A percentile compares a stretch with the other conserved stretches of the same genome.
phyloP scores from a whole-genome alignment of 2,797 vertebrate species.

The Chloroceryle amazona region DNA sequence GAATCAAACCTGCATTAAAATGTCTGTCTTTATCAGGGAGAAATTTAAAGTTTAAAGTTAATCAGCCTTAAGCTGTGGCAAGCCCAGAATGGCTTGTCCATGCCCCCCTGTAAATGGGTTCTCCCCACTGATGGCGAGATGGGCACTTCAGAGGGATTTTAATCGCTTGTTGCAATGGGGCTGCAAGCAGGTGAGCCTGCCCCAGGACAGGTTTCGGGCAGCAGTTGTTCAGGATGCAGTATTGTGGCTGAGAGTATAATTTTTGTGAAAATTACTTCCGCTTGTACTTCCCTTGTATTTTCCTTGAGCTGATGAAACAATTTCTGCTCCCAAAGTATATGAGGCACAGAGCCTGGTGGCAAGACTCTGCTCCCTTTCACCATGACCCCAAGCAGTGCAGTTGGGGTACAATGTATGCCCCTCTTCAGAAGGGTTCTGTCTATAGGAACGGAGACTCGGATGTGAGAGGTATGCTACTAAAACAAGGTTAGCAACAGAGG shows the following conservation, averaged over 20 bases:
- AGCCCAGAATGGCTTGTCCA: not conserved
- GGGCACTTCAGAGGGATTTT: not conserved
- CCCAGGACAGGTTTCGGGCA: not conserved
- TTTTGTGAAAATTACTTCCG: not conserved
- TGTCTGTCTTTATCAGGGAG: not conserved
- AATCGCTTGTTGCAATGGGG: not conserved
- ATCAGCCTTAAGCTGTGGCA: not conserved
- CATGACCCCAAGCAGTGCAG: not conserved
- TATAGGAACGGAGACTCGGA: not conserved
- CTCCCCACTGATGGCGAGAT: not conserved
- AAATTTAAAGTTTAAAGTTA: not conserved
- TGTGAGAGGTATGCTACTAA: not conserved
- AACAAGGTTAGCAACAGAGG: not conserved
- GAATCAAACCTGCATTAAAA: not conserved
- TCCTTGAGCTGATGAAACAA: not conserved
- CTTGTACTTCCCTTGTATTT: not conserved
- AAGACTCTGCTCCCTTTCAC: not conserved
- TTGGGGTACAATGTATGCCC: rapidly evolving
- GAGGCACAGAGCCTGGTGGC: not conserved
- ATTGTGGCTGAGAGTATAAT: rapidly evolving
- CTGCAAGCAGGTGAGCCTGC: not conserved
- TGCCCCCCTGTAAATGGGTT: not conserved
- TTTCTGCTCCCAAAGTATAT: not conserved
- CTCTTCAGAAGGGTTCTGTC: not conserved
- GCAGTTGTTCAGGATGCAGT: too few relatives aligned